phyloP scores from a whole-genome alignment of 2,113 vertebrate species.

The Actenoides hombroni region DNA sequence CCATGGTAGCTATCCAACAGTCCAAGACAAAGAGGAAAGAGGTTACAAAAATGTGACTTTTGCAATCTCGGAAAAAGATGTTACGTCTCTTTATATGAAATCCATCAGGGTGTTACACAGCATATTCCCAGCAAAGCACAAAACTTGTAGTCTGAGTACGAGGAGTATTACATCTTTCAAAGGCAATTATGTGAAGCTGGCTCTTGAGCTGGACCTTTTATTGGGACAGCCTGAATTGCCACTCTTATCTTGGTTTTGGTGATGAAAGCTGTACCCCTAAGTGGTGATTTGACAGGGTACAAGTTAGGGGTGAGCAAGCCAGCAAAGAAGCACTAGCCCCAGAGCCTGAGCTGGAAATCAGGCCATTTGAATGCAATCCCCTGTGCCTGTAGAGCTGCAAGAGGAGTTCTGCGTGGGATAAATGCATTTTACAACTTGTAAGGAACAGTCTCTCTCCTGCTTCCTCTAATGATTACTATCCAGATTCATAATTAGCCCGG shows the following conservation, averaged over 20 bases:
- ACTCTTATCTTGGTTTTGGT: background rate
- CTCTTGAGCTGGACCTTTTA: background rate
- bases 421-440: background rate
- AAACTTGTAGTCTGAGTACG: background rate
- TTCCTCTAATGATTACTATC: background rate
- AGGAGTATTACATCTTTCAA: background rate
- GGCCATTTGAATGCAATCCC: background rate
- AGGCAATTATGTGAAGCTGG: background rate
- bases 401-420: background rate
- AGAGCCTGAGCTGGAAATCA: background rate
- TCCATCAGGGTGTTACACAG: background rate
- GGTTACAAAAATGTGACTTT: background rate
- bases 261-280: background rate
- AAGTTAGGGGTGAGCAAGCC: background rate
- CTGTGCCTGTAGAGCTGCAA: background rate
- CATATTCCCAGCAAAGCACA: background rate
- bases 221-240: background rate
- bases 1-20: background rate
- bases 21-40: background rate
- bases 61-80: background rate
- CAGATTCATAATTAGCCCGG: background rate
- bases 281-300: background rate
- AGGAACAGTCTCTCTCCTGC: background rate
- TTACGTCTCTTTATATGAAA: background rate
- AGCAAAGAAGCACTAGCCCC: background rate